Percentiles rank a stretch among this genome's conserved stretches.
Evolutionary conservation across 2,888 invertebrate species (phyloP).

Genomic region (Ecliptopera silaceata): DNA sequence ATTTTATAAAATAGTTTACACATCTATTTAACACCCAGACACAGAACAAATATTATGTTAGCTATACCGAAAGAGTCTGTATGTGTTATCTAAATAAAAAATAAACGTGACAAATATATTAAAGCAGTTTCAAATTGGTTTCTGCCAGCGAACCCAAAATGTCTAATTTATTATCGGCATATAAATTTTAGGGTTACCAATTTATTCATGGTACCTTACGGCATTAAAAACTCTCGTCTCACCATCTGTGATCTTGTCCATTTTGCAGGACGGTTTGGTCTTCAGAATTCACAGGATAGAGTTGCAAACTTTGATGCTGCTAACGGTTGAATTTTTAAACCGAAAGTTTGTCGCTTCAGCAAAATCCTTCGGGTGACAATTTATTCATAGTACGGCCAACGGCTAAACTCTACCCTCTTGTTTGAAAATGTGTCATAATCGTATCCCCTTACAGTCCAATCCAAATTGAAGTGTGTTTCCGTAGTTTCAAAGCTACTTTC

Average conservation of each 20-base stretch:
- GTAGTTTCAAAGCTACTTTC: slow-evolving; percentile 12
- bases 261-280: slow-evolving; percentile 37
- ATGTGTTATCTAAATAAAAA: too few species aligned
- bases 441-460: slow-evolving; percentile 8
- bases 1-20: too few species aligned
- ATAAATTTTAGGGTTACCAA: slow-evolving; percentile 1
- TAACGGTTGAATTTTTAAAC: slow-evolving; percentile 34
- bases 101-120: too few species aligned
- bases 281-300: slow-evolving; percentile 46
- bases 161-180: background rate
- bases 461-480: background rate
- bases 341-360: slow-evolving; percentile 30
- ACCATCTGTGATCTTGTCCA: background rate
- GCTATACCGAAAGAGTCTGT: too few species aligned
- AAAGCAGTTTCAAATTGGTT: too few species aligned
- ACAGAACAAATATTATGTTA: too few species aligned
- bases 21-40: too few species aligned
- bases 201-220: background rate
- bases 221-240: background rate
- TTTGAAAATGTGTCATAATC: slow-evolving; percentile 11
- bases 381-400: slow-evolving; percentile 23
- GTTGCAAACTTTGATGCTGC: slow-evolving; percentile 50
- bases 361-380: slow-evolving; percentile 32
- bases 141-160: background rate
- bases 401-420: slow-evolving; percentile 9